Conservation (phyloP, 2,888 invertebrate species). For the Brachynemurus nebulosus region DNA sequence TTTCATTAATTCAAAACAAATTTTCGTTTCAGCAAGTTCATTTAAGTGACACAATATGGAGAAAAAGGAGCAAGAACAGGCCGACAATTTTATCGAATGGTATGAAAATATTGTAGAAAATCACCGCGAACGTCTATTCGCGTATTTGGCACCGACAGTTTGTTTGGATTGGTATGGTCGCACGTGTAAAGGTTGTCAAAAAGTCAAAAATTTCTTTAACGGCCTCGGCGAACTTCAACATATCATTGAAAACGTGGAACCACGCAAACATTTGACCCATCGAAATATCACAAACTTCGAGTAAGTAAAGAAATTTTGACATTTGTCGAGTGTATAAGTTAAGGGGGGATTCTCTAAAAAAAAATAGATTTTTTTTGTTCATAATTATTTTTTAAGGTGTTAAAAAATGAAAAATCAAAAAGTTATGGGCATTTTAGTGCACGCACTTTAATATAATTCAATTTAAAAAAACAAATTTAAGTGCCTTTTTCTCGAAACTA, state of each 20-base stretch:
- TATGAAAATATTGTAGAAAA: slow-evolving; percentile 29
- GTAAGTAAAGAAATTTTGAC: slow-evolving; percentile 7
- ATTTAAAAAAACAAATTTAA: no score
- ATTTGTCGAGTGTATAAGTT: no score
- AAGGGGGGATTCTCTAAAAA: no score
- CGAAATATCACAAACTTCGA: slow-evolving; percentile 5
- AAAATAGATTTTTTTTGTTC: no score
- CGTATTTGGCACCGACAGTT: slow-evolving; percentile 28
- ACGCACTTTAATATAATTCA: no score
- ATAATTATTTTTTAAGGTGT: no score
- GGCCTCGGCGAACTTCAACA: slow-evolving; percentile 38
- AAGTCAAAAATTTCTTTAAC: slow-evolving; percentile 41
- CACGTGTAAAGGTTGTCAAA: slow-evolving; percentile 42
- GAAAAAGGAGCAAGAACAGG: slow-evolving; percentile 22
- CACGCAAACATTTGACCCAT: slow-evolving; percentile 12
- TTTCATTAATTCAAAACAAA: no score
- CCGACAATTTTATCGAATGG: slow-evolving; percentile 26
- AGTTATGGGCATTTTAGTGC: no score
- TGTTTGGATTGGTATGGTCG: slow-evolving; percentile 50
- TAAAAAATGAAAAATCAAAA: no score
- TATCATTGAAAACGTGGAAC: slow-evolving; percentile 34
- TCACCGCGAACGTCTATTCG: slow-evolving; percentile 23
- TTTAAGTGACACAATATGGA: not conserved
- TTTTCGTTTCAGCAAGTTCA: slow-evolving; percentile 1
- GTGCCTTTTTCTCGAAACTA: no score